Percentiles rank a stretch among this genome's conserved stretches.
Evolutionary conservation across 2,113 vertebrate genomes (phyloP).

Genomic region (Formicarius rufipectus): DNA sequence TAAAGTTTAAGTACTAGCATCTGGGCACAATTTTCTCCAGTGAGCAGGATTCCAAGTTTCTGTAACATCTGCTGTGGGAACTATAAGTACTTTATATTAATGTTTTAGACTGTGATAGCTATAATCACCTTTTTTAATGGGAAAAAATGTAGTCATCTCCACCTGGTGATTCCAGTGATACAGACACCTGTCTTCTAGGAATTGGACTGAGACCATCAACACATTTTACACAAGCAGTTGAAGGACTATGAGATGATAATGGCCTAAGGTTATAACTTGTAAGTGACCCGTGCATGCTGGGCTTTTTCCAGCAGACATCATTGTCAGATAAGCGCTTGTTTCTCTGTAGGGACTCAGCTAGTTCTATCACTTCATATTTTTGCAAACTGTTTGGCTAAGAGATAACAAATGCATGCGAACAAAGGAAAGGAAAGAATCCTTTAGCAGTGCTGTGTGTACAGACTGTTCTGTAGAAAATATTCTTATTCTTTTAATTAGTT

Average conservation of each 20-base stretch:
- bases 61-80: conserved; percentile 71
- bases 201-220: not conserved
- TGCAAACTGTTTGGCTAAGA: conserved; percentile 1
- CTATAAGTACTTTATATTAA: conserved; percentile 66
- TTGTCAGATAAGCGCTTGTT: conserved; percentile 31
- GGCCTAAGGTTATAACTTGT: conserved; percentile 1
- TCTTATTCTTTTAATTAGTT: not conserved
- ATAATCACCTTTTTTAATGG: conserved; percentile 64
- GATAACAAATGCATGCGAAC: not conserved
- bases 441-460: not conserved
- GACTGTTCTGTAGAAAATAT: not conserved
- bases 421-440: not conserved
- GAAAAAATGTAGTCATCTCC: conserved; percentile 62
- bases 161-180: conserved; percentile 51
- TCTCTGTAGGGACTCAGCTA: not conserved
- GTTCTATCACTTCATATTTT: conserved; percentile 15
- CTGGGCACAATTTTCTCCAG: conserved; percentile 69
- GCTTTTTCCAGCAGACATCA: not conserved
- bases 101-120: conserved; percentile 59
- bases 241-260: not conserved
- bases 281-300: not conserved
- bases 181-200: conserved; percentile 46
- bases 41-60: conserved; percentile 61
- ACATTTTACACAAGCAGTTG: not conserved
- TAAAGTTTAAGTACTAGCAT: conserved; percentile 69